Conservation (phyloP, 2,113 vertebrate species). For the Paedocypris sp. region DNA sequence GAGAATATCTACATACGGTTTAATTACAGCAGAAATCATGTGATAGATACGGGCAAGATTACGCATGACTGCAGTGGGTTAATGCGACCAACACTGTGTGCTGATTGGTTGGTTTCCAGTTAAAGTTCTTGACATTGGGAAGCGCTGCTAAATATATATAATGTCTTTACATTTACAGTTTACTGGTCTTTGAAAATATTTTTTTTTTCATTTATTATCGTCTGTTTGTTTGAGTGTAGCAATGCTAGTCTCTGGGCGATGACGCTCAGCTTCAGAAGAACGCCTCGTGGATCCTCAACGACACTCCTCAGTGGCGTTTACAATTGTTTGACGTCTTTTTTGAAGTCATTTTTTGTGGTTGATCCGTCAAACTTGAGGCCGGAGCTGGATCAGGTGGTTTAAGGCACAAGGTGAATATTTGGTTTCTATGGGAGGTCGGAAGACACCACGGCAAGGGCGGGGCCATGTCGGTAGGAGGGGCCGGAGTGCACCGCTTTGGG, state of each 20-base stretch:
- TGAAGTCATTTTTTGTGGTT: not conserved
- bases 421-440: conserved; percentile 98
- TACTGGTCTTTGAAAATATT: conserved; percentile 64
- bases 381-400: conserved; percentile 47
- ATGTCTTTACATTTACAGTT: conserved; percentile 65
- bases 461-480: conserved; percentile 83
- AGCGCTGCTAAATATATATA: conserved; percentile 54
- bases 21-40: conserved; percentile 40
- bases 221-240: no score
- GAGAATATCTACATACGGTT: conserved; percentile 48
- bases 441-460: conserved; percentile 93
- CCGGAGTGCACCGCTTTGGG: conserved; percentile 87
- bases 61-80: not conserved
- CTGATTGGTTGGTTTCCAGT: conserved; percentile 62
- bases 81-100: conserved; percentile 32
- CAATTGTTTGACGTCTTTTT: conserved; percentile 1
- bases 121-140: conserved; percentile 44
- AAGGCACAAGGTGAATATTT: conserved; percentile 98
- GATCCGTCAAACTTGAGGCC: not conserved
- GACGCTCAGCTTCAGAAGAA: conserved; percentile 46
- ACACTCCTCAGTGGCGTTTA: conserved; percentile 27
- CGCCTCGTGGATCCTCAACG: conserved; percentile 44
- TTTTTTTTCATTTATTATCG: no score
- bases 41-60: conserved; percentile 32
- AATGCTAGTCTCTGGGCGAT: conserved; percentile 38